Base-by-base conservation (phyloP, 2,888 invertebrate genomes). In the Eilema sororculum region DNA sequence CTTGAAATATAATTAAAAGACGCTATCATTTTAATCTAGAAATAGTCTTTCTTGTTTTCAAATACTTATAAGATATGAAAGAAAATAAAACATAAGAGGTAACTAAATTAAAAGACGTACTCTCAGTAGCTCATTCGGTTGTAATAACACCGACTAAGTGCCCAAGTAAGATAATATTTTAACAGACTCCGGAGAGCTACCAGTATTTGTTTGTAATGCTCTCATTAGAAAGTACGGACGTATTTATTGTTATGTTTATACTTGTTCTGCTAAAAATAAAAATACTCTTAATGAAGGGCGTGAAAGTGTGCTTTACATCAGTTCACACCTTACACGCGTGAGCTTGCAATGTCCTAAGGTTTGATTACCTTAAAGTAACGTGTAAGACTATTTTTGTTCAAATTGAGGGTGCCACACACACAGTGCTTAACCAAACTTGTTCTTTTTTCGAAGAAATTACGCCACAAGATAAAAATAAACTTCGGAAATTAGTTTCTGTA, bases 281-380 rank as follows among this genome's bases (percentile, higher is more conserved):
- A 77, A 70, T 67, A 69, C 62, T 73, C 72, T 78, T 85, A 90
- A 87, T 84, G 90, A 88, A 88, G 91, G 90, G 90, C 85, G 87
- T 83, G 84, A 84, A 86, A 81, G 86, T 84, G 78, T 93, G 94
- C 87, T 87, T 89, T 87, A 80, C 88, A 83, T 94, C 91, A 82
- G 83, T 90, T 93, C 89, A 89, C 95, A 94, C 94, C 86, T 92
- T 89, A 83, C 90, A 91, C 92, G 93, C 92, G 93, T 90, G 72
- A 64, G 65, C 65, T 65, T 68, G 71, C 68, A 90, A 86, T 92
- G 93, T 91, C 93, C 86, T 90, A 90, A 87, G 86, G 82, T 88
- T 89, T 90, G 90, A 93, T 92, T 93, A 92, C 91, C 87, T 91
- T 79, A 85, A 57, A 84, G 83, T 83, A 87, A 84, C 84, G 84